Percentiles rank a stretch among this genome's conserved stretches.
These are phyloP conservation scores for Silurus glanis DNA, from an alignment of 2,113 vertebrate species.

Conservation along the genomic window DNA sequence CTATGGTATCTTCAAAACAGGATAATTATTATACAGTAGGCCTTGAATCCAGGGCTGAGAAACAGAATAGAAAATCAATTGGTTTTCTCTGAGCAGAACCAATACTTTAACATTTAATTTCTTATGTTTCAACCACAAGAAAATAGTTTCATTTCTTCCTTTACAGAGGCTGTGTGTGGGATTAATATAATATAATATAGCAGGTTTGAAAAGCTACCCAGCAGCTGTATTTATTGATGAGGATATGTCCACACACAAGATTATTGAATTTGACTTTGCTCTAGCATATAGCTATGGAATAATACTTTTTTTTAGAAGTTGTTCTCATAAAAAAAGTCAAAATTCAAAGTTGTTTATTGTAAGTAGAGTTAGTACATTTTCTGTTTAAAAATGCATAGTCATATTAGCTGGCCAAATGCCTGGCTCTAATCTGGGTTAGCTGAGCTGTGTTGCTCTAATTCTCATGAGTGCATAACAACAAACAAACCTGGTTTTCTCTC, in stretches of 20 bases:
- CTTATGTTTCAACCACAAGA: conserved; percentile 4
- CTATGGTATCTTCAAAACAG: not conserved
- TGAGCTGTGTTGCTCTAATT: conserved; percentile 26
- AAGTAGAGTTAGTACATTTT: not conserved
- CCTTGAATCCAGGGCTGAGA: not conserved
- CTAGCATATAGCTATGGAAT: not conserved
- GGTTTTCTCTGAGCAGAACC: not conserved
- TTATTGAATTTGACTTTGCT: conserved; percentile 5
- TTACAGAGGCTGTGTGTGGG: not conserved
- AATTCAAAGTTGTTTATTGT: not conserved
- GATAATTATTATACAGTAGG: not conserved
- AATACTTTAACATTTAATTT: conserved; percentile 11
- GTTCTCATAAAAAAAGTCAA: not conserved
- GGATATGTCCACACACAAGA: conserved; percentile 18
- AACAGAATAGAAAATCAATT: not conserved
- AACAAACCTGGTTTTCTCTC: conserved; percentile 9
- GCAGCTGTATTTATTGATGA: conserved; percentile 20
- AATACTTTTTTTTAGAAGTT: conserved; percentile 7
- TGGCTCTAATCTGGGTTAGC: conserved; percentile 15
- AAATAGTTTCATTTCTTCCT: not conserved
- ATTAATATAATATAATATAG: conserved; percentile 1
- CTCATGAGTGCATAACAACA: not conserved
- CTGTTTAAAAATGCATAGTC: not conserved
- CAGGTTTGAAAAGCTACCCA: not conserved
- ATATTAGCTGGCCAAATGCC: not conserved